phyloP scores from a whole-genome alignment of 1,140 invertebrate species.

The Leptonema lineaticorne region DNA sequence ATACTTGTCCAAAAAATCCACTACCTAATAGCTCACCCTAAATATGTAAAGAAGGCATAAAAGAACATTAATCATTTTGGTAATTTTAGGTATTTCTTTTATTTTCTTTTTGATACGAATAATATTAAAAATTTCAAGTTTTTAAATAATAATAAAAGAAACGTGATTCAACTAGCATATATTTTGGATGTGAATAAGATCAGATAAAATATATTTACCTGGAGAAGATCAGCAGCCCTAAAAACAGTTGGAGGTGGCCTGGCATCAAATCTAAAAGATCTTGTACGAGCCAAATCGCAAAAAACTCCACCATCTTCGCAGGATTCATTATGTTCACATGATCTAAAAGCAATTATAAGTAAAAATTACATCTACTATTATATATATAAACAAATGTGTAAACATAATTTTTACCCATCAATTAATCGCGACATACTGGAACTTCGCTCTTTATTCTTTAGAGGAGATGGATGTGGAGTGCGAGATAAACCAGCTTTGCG shows the following conservation, averaged over 20 bases:
- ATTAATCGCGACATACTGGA: slow-evolving; percentile 82
- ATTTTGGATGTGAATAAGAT: neutral
- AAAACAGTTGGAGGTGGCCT: slow-evolving; percentile 78
- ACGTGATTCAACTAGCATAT: neutral
- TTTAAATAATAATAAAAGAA: neutral
- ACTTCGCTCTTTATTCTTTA: slow-evolving; percentile 74
- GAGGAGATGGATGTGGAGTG: slow-evolving; percentile 47
- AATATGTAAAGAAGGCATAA: neutral
- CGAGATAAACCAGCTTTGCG: slow-evolving; percentile 46
- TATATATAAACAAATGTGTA: neutral
- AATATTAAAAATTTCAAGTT: neutral
- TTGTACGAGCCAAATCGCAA: slow-evolving; percentile 78
- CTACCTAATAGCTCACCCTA: slow-evolving; percentile 85
- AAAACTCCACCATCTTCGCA: slow-evolving; percentile 47
- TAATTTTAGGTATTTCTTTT: too few species aligned
- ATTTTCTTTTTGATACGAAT: too few species aligned
- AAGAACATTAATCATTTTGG: too few species aligned
- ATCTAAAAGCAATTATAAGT: slow-evolving; percentile 16
- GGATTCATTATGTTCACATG: slow-evolving; percentile 34
- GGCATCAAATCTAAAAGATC: slow-evolving; percentile 83
- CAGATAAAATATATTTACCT: slow-evolving; percentile 47
- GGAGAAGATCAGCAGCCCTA: slow-evolving; percentile 83
- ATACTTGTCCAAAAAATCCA: slow-evolving; percentile 92
- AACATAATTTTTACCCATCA: slow-evolving; percentile 64
- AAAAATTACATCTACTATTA: neutral